These are phyloP conservation scores for Subanguina moxae DNA, from an alignment of 1,140 invertebrate species.

Conservation along the genomic window DNA sequence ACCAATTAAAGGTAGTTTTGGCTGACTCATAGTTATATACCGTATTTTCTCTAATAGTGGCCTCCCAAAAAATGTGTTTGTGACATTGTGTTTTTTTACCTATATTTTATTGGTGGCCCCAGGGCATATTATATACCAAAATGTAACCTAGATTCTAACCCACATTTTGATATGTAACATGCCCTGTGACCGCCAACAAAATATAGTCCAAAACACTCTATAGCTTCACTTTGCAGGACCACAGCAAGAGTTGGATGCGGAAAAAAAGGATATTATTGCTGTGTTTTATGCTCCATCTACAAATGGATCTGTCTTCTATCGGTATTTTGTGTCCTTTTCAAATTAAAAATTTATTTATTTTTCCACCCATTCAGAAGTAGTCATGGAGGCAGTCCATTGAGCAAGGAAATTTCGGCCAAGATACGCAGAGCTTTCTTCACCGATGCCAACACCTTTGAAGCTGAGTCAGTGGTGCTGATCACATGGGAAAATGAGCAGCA, in stretches of 20 bases:
- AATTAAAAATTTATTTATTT: background rate
- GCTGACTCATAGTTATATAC: no score
- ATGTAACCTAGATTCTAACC: no score
- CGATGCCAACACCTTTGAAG: constrained; percentile 27
- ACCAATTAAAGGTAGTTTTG: no score
- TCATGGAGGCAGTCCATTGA: constrained; percentile 4
- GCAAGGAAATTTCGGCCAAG: constrained; percentile 29
- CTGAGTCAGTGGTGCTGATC: constrained; percentile 22
- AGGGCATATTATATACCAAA: no score
- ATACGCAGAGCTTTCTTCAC: constrained; percentile 27
- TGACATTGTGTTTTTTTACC: no score
- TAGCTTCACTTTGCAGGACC: constrained; percentile 6
- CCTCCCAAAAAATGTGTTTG: no score
- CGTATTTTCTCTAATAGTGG: background rate
- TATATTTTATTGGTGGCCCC: no score
- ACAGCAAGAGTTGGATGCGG: constrained; percentile 14
- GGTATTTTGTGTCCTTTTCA: constrained; percentile 11
- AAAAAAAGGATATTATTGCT: constrained; percentile 28
- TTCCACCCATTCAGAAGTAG: constrained; percentile 6
- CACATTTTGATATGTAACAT: no score
- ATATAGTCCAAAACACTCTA: constrained; percentile 12
- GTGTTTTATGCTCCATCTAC: constrained; percentile 26
- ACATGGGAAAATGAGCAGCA: constrained; percentile 31
- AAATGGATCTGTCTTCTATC: constrained; percentile 21
- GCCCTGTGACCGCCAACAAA: no score